Evolutionary conservation across 1,140 invertebrate species (phyloP).

Genomic region (Mya arenaria): DNA sequence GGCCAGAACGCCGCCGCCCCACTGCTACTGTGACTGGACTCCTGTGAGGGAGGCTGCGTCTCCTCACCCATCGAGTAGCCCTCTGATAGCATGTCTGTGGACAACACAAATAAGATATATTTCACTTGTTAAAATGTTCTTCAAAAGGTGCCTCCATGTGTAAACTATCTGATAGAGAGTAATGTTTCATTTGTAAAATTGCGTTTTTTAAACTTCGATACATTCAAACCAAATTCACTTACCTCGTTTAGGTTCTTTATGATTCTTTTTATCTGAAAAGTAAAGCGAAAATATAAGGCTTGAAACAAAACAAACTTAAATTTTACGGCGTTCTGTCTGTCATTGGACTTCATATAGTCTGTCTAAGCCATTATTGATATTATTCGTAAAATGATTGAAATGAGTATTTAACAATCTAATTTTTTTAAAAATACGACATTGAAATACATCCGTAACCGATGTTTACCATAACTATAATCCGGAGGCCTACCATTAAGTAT

Average conservation of each 20-base stretch:
- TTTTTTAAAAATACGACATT: background rate
- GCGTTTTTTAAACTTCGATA: too few species aligned
- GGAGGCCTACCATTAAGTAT: conserved; percentile 35
- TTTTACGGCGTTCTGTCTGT: background rate
- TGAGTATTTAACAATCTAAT: background rate
- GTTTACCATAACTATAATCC: background rate
- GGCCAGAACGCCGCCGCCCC: too few species aligned
- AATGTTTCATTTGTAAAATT: too few species aligned
- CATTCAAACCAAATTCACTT: too few species aligned
- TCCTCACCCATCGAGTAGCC: too few species aligned
- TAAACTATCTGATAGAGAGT: too few species aligned
- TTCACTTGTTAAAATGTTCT: too few species aligned
- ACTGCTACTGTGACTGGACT: too few species aligned
- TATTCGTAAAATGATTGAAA: background rate
- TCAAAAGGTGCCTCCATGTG: too few species aligned
- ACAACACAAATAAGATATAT: too few species aligned
- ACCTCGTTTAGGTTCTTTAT: conserved; percentile 31
- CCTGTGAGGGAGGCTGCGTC: too few species aligned
- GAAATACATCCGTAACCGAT: background rate
- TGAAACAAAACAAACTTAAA: background rate
- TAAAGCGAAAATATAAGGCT: background rate
- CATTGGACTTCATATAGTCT: background rate
- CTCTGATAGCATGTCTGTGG: too few species aligned
- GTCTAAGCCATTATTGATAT: background rate
- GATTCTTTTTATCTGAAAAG: conserved; percentile 35